phyloP scores from a whole-genome alignment of 2,113 vertebrate species.

The Psephotus haematonotus region DNA sequence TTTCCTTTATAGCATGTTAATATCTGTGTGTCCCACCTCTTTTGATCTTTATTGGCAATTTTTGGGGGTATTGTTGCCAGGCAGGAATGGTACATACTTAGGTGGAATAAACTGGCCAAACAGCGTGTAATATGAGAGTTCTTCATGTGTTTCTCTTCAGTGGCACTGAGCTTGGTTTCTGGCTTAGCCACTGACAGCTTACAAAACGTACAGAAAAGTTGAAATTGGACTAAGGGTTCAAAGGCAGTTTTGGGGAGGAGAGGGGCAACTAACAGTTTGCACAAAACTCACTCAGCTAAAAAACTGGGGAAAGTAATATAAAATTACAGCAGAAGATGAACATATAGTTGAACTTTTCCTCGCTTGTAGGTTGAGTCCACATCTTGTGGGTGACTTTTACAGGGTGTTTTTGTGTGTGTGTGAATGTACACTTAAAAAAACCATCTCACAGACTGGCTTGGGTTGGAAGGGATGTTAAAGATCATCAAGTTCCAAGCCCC shows the following conservation, averaged over 20 bases:
- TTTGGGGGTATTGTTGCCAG: background rate
- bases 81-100: background rate
- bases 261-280: background rate
- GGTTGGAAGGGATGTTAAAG: background rate
- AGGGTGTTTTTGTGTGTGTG: background rate
- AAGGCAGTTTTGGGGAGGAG: background rate
- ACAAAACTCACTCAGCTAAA: background rate
- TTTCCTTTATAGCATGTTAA: background rate
- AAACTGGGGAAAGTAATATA: background rate
- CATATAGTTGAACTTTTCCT: background rate
- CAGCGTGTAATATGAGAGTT: background rate
- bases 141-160: background rate
- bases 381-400: background rate
- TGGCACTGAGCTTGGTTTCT: background rate
- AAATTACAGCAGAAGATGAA: background rate
- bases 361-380: background rate
- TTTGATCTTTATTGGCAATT: background rate
- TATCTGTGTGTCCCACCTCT: background rate
- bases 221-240: background rate
- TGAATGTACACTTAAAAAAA: background rate
- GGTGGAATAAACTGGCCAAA: background rate
- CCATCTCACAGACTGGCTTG: background rate
- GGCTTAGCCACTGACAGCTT: background rate
- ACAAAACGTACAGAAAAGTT: background rate
- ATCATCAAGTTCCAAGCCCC: background rate